phyloP scores from a whole-genome alignment of 2,113 vertebrate genomes.

The Indicator maculatus region DNA sequence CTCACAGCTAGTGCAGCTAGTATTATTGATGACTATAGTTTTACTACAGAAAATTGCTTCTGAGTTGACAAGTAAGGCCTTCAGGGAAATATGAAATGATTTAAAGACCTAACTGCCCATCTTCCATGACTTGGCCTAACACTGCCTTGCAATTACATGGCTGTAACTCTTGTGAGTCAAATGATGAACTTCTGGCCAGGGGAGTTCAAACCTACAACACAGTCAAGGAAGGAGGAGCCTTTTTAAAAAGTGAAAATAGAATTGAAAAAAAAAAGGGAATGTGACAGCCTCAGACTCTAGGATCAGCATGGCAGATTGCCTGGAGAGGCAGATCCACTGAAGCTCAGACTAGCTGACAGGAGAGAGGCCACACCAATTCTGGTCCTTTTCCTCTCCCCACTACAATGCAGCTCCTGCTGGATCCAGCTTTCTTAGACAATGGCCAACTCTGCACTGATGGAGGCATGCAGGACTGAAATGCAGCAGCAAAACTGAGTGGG shows the following conservation, averaged over 20 bases:
- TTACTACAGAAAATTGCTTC: conserved; percentile 1
- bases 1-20: not conserved
- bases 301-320: not conserved
- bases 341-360: not conserved
- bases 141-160: not conserved
- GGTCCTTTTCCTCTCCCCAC: not conserved
- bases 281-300: not conserved
- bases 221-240: not conserved
- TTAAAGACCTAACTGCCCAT: not conserved
- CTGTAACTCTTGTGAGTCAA: not conserved
- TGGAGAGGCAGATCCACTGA: not conserved
- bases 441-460: not conserved
- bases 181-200: not conserved
- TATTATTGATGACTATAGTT: not conserved
- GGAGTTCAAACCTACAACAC: not conserved
- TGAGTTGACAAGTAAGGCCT: not conserved
- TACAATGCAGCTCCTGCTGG: not conserved
- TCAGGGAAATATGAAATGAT: not conserved
- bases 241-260: not conserved
- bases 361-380: rapidly evolving
- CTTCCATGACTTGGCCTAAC: not conserved
- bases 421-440: not conserved
- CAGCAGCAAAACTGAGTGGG: not conserved
- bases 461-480: not conserved
- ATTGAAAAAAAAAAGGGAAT: not conserved